Conservation (phyloP, 2,797 vertebrate species). For the Pseudotriccus pelzelni region DNA sequence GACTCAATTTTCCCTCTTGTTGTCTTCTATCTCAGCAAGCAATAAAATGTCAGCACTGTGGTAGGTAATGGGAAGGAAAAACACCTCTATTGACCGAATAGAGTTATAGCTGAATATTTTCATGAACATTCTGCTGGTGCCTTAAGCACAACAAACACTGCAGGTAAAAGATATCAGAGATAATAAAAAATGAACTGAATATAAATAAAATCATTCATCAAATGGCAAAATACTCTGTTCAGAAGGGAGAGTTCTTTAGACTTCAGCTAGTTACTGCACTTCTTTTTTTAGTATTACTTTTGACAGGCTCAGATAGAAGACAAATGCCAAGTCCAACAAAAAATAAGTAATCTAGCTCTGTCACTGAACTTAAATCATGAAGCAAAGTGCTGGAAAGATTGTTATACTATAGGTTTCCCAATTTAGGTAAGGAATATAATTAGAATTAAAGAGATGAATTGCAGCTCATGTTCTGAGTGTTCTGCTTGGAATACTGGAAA, state of each 20-base stretch:
- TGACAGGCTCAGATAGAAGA: not conserved
- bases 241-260: slow-evolving; percentile 19
- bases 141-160: slow-evolving; percentile 50
- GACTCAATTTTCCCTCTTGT: slow-evolving; percentile 65
- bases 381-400: not conserved
- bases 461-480: not conserved
- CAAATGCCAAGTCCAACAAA: not conserved
- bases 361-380: not conserved
- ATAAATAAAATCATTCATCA: slow-evolving; percentile 49
- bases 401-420: not conserved
- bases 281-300: slow-evolving; percentile 17
- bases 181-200: slow-evolving; percentile 38
- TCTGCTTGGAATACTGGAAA: not conserved
- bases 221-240: slow-evolving; percentile 37
- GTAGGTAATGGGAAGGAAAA: slow-evolving; percentile 65
- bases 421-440: not conserved
- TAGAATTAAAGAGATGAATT: not conserved
- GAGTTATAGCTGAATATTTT: slow-evolving; percentile 65
- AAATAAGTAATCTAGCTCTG: not conserved
- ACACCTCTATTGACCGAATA: slow-evolving; percentile 59
- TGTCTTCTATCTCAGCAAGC: slow-evolving; percentile 60
- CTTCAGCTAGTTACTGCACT: not conserved
- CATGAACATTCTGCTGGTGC: slow-evolving; percentile 31
- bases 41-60: slow-evolving; percentile 69
- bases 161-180: slow-evolving; percentile 35